Base-by-base conservation (phyloP, 2,113 vertebrate species). In the Bos taurus region DNA sequence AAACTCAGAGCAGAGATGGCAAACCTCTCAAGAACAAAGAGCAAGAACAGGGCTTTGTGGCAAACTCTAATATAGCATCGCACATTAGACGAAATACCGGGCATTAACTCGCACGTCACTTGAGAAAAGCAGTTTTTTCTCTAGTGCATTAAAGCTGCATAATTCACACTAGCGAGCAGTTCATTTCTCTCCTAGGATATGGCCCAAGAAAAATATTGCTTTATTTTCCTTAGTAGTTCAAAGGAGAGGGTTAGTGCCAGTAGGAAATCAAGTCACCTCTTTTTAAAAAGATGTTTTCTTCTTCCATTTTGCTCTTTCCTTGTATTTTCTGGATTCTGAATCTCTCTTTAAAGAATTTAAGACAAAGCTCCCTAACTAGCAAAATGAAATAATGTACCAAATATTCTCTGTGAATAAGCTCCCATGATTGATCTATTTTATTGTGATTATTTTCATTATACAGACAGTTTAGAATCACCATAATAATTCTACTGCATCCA, bases 201-300 rank as follows among this genome's bases (percentile, higher is more conserved):
- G 11, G 48, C 88, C 95, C 96, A 97, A 93, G 80, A 90, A 97
- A 97, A 97, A 98, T 94, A 97, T 33, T 91, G 54, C 91, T 95
- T 96, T 96, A 90, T 97, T 98, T 98, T 94, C 84, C 85, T 96
- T 94, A 54, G 46, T 14, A 87, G 56, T 96, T 97, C 97, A 98
- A 97, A 97, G 67, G 74, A 96, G 67, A 89, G 48, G 54, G 40
- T 52, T 88, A 43, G 59, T 26, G 40, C 74, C 78, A 83, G 86
- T 36, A 98, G 91, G 67, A 97, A 97, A 90, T 77, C 48, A 21
- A 96, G 56, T 62, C 52, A 93, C 40, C 36, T 92, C 56, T 56
- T 96, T 83, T 30, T 30, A 13, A 94, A 97, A 96, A 91, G 26
- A 93, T n/a, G 16, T 88, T 71, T 92, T 95, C 62, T 85, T 94